These are phyloP conservation scores for Bombus pascuorum DNA, from an alignment of 1,140 invertebrate genomes.

Conservation along the genomic window DNA sequence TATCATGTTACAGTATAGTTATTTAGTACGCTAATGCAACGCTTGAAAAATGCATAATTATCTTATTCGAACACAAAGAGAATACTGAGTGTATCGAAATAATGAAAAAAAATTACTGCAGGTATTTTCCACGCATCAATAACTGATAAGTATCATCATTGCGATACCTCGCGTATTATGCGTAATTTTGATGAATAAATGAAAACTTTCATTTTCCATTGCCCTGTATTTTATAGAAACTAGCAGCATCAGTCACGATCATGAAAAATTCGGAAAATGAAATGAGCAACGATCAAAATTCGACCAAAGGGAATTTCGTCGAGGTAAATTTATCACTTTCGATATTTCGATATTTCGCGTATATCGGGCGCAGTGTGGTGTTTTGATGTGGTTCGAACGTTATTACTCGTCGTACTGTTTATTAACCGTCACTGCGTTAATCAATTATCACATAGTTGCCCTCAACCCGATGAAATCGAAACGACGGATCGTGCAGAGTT, in stretches of 20 bases:
- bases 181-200: not conserved
- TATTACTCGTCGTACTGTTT: no score
- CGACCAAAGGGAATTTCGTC: not conserved
- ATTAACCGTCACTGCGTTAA: no score
- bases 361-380: no score
- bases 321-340: not conserved
- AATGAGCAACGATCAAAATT: not conserved
- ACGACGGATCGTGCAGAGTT: not conserved
- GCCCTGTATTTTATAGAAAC: not conserved
- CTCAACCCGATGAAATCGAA: no score
- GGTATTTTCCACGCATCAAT: not conserved
- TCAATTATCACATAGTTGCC: no score
- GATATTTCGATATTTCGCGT: not conserved
- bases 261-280: slow-evolving; percentile 12
- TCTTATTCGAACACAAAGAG: not conserved
- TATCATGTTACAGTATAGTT: not conserved
- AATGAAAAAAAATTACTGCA: not conserved
- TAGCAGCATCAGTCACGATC: not conserved
- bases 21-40: not conserved
- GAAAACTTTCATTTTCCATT: not conserved
- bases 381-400: no score
- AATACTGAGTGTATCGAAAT: not conserved
- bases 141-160: not conserved
- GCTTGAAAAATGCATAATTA: not conserved
- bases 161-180: not conserved